phyloP scores from a whole-genome alignment of 2,113 vertebrate genomes.

The Chunga burmeisteri region DNA sequence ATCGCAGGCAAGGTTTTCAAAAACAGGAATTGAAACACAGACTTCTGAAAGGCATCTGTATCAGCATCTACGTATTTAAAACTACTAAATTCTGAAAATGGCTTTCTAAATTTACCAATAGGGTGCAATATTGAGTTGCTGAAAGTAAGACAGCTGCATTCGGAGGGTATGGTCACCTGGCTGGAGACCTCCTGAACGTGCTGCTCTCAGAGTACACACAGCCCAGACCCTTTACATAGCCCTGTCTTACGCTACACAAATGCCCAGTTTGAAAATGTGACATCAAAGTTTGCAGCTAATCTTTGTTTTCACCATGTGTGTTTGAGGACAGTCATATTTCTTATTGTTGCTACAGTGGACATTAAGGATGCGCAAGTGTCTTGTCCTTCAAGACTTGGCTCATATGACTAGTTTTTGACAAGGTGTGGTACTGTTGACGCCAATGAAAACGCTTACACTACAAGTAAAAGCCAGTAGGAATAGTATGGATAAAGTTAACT shows the following conservation, averaged over 20 bases:
- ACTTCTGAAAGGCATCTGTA: background rate
- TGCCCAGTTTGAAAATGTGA: background rate
- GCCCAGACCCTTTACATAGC: background rate
- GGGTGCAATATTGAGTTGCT: background rate
- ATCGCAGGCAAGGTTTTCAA: background rate
- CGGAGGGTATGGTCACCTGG: background rate
- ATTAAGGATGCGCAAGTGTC: background rate
- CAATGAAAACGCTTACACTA: background rate
- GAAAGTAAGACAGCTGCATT: background rate
- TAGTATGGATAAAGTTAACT: background rate
- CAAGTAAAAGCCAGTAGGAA: background rate
- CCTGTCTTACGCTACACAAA: fast-evolving
- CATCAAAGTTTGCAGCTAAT: background rate
- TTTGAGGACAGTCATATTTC: background rate
- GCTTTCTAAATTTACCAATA: background rate
- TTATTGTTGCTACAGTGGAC: background rate
- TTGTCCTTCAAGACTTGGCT: background rate
- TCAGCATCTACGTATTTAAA: background rate
- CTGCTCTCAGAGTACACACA: background rate
- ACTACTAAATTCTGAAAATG: background rate
- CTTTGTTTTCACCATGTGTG: background rate
- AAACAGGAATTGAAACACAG: background rate
- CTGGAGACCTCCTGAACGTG: background rate
- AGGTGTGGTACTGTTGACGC: background rate
- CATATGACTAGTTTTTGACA: background rate